Base-by-base conservation (phyloP, 2,113 vertebrate species). In the Gnathonemus longibarbis region DNA sequence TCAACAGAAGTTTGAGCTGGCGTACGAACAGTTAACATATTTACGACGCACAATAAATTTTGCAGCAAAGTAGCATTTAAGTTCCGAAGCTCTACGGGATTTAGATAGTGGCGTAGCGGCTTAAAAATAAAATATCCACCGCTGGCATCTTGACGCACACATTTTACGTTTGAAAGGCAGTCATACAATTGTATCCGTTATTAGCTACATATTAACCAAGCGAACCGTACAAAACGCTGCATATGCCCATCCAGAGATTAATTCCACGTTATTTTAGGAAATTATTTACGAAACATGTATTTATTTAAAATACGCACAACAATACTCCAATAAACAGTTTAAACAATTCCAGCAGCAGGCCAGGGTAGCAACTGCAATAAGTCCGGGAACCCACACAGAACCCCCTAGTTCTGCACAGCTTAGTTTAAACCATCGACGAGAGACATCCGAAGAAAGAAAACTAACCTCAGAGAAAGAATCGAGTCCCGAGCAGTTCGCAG, bases 381-480 rank as follows among this genome's bases (percentile, higher is more conserved):
- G 45, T 74, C 42, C 46, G n/a, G 45, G 88, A 48, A 42, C 46
- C 62, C 62, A 77, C 27, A 52, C 24, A 89, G 46, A 74, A 80
- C 66, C 66, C 88, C 88, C 42, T 50, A 17, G 46, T 27, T 74
- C 88, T 89, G 11, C 35, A 80, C 27, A 39, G 88, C 88, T 80
- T 80, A 77, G 48, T 80, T 52, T 27, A 52, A 50, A 49, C 42
- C 39, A 46, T 19, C 88, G 66, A 50, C 1, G 35, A 49, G 24
- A 48, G 62, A 62, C 53, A 88, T 27, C 88, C 56, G 35, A 88
- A 62, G 39, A 77, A 27, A 83, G 77, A 58, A 35, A 89, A 89
- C 88, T 89, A 74, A 89, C 88, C 88, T 24, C 49, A 83, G 70
- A n/a, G 46, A 21, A 77, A 74, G 45, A 74, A 88, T 21, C 49